Evolutionary conservation across 2,113 vertebrate genomes (phyloP), one percentile per base, ranked within the genome.

Genomic region (Rhinolophus ferrumequinum): DNA sequence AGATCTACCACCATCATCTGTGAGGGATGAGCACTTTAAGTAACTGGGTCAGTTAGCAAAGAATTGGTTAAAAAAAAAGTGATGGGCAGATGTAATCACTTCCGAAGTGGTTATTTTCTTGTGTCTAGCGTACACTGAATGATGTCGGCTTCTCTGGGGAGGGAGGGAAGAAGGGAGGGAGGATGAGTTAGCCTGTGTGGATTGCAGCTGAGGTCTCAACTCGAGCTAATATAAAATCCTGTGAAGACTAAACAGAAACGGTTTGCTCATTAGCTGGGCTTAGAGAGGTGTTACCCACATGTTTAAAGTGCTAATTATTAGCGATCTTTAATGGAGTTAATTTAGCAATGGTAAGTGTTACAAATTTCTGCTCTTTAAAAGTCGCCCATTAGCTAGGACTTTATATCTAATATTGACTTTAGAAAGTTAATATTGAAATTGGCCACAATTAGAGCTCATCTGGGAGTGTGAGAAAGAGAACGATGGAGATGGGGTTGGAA

Each of bases 231-330:
- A 76, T 72, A 83, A 91, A 96, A 86, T 97, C 93, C 89, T 94
- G 88, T 92, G 94, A 98, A 97, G 94, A 97, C 93, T 97, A 97
- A 97, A 97, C 94, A 96, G 76, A 96, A 96, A 93, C 1, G 1
- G 77, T 95, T 96, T 97, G 82, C 95, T 97, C 93, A 97, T 97
- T 97, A 97, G 88, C 94, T 94, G 64, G 93, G 77, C 82, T 95
- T 97, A 92, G 58, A 93, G 91, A 93, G 69, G 94, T 90, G 86
- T 92, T 94, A 76, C 58, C 62, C 28, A n/a, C 93, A 73, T 95
- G 58, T 95, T 94, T 94, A 94, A 95, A 97, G 95, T 96, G 97
- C 88, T 97, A 95, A 97, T 97, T 96, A 96, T 93, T 90, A 89
- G 95, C 89, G 82, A 95, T 97, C 77, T 97, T 93, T 95, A 89